Evolutionary conservation across 2,113 vertebrate species (phyloP).

Genomic region (Heliornis fulica): DNA sequence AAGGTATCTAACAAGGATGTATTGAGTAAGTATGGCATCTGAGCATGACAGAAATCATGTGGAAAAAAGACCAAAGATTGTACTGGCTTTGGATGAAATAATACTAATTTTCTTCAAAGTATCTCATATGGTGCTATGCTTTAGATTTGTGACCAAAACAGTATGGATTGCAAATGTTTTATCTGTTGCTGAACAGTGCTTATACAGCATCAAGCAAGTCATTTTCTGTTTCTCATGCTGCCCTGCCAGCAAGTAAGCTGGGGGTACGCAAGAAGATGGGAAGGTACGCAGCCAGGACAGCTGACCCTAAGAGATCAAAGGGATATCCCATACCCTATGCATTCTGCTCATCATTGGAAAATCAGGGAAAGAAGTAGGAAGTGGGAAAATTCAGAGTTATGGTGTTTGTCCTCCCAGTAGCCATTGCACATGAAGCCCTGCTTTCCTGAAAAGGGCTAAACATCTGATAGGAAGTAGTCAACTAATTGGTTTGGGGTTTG

Average conservation of each 20-base stretch:
- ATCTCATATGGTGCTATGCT: background rate
- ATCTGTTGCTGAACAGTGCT: background rate
- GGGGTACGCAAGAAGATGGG: fast-evolving
- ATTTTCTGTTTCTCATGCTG: background rate
- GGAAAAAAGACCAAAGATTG: too few relatives aligned
- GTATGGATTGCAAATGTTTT: background rate
- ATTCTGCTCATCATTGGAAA: background rate
- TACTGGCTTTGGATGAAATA: background rate
- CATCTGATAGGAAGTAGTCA: background rate
- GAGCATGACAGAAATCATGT: too few relatives aligned
- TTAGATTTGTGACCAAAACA: background rate
- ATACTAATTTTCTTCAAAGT: background rate
- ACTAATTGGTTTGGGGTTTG: background rate
- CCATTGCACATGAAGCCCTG: fast-evolving
- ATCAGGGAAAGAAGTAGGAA: background rate
- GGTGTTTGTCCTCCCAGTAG: background rate
- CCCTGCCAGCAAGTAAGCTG: fast-evolving
- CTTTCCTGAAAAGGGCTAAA: background rate
- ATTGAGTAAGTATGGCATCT: background rate
- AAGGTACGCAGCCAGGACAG: fast-evolving
- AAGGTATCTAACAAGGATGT: background rate
- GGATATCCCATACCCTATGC: background rate
- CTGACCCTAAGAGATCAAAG: background rate
- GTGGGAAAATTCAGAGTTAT: background rate
- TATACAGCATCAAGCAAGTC: background rate